Conservation (phyloP, 2,797 vertebrate species). For the Gouania willdenowi region DNA sequence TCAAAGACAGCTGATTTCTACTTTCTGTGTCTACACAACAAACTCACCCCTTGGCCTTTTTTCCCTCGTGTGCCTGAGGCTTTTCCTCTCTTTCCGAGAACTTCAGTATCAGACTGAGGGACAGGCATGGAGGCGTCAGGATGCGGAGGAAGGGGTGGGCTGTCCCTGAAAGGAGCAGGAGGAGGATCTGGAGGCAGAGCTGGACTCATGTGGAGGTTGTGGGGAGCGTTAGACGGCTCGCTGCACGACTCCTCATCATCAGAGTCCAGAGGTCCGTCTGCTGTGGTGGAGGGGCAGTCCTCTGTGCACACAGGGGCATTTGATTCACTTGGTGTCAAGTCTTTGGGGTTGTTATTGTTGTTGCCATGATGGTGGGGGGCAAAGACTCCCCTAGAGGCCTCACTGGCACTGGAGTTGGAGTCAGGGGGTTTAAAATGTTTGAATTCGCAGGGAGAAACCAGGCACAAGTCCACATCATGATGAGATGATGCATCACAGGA, state of each 20-base stretch:
- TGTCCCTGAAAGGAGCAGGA: conserved; percentile 80
- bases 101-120: conserved; percentile 71
- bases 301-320: conserved; percentile 77
- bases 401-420: conserved; percentile 73
- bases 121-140: conserved; percentile 91
- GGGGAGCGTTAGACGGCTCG: conserved; percentile 49
- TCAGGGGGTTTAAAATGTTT: conserved; percentile 84
- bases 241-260: conserved; percentile 80
- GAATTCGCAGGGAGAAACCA: conserved; percentile 95
- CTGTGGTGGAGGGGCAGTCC: conserved; percentile 83
- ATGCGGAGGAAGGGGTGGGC: conserved; percentile 80
- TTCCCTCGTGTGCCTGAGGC: conserved; percentile 54
- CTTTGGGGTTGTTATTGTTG: conserved; percentile 60
- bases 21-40: neutral
- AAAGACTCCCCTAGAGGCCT: conserved; percentile 76
- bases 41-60: conserved; percentile 54
- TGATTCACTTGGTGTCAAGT: conserved; percentile 85
- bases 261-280: conserved; percentile 82
- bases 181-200: conserved; percentile 74
- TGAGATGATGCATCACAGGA: conserved; percentile 74
- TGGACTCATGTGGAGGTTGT: conserved; percentile 35
- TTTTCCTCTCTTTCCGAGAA: conserved; percentile 50
- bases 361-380: conserved; percentile 41
- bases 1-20: too few species aligned
- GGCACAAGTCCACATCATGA: conserved; percentile 92